Conservation (phyloP, 1,140 invertebrate species). For the Drosophila setifemur region DNA sequence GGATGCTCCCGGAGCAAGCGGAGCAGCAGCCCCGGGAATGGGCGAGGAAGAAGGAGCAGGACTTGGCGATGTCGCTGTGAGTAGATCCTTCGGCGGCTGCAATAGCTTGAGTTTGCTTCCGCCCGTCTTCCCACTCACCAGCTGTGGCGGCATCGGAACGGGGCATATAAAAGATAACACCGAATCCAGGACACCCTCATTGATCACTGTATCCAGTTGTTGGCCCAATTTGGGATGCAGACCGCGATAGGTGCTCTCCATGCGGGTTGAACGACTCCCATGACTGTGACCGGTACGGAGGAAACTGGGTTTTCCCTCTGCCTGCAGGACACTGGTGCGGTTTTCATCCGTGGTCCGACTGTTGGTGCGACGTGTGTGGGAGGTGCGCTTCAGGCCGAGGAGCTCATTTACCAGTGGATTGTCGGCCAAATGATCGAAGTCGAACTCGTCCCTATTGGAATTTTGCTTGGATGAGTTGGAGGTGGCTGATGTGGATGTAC, state of each 20-base stretch:
- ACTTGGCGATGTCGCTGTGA: conserved; percentile 5
- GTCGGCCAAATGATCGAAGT: conserved; percentile 65
- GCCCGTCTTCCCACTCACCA: conserved; percentile 3
- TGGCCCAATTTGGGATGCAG: conserved; percentile 72
- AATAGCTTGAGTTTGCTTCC: conserved; percentile 22
- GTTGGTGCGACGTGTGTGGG: conserved; percentile 7
- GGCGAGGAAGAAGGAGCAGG: neutral
- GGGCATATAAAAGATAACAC: conserved; percentile 87
- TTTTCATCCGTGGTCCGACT: conserved; percentile 16
- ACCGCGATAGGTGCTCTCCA: conserved; percentile 39
- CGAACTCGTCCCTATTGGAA: conserved; percentile 56
- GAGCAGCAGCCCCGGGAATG: neutral
- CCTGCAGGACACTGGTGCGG: conserved; percentile 17
- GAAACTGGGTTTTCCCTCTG: conserved; percentile 9
- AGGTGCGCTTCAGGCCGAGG: conserved; percentile 30
- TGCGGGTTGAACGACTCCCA: conserved; percentile 5
- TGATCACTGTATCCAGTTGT: conserved; percentile 85
- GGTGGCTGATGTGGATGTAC: neutral
- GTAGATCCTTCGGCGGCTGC: conserved; percentile 17
- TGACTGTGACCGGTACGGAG: conserved; percentile 38
- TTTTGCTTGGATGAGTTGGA: conserved; percentile 34
- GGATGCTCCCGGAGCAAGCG: neutral
- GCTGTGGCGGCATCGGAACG: conserved; percentile 42
- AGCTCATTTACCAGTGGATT: conserved; percentile 68
- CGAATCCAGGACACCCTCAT: conserved; percentile 90